Base-by-base conservation (phyloP, 2,797 vertebrate species). In the Yasuhikotakia modesta region DNA sequence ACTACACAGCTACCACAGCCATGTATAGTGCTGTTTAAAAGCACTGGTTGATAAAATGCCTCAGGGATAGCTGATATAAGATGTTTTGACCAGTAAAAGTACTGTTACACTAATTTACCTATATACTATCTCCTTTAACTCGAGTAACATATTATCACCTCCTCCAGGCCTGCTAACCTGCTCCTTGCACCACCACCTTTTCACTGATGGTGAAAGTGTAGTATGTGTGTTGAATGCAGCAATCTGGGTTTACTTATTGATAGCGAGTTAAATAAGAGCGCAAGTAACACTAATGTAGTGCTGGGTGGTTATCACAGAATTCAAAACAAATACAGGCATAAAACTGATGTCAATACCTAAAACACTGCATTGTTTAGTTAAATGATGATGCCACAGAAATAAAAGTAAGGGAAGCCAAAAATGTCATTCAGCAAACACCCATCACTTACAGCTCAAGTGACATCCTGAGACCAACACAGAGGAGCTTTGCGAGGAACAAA, bases 171-270 rank as follows among this genome's bases (percentile, higher is more conserved):
- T 82, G 58, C 76, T 16, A 24, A 17, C 16, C 52, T 81, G 71
- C 82, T 68, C 58, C 30, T 53, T 76, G 65, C 85, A 53, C 67
- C 78, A 76, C 70, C 66, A 79, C 79, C 83, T 68, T 81, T 81
- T 86, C 85, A 84, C 79, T 88, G 88, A n/a, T 86, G 83, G 83
- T 73, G 90, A 92, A 88, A 94, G 91, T 91, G 92, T 92, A 93
- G 89, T 88, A 82, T 88, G 81, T 86, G 86, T 87, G 87, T 88
- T 88, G 86, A 89, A 85, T 82, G 83, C 73, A 76, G 83, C 83
- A 87, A 86, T 86, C 88, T 86, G 81, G 46, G 80, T 8, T 63
- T 84, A 85, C 75, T 84, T 75, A 85, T 43, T 61, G 78, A 82
- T 86, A 89, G 84, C 87, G 73, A 91, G 89, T 87, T 89, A 91